Evolutionary conservation across 2,888 invertebrate species (phyloP).

Genomic region (Diogma glabrata): DNA sequence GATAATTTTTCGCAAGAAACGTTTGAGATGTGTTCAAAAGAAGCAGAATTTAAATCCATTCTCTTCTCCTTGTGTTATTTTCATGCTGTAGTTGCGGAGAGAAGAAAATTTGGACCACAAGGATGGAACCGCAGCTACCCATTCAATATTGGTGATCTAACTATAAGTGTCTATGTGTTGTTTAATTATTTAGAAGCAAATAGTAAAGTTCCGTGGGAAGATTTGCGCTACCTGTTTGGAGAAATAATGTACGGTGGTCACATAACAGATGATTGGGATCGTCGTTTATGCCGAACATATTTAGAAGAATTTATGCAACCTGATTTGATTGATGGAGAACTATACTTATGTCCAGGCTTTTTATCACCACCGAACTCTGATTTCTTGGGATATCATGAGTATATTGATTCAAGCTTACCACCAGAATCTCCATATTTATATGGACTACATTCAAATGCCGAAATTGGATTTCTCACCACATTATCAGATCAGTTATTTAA

Average conservation of each 20-base stretch:
- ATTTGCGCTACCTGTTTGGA: constrained; percentile 84
- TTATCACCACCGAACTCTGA: constrained; percentile 79
- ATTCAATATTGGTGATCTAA: constrained; percentile 75
- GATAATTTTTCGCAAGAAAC: constrained; percentile 90
- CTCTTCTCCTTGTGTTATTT: constrained; percentile 87
- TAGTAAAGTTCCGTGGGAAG: constrained; percentile 84
- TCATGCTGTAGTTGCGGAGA: constrained; percentile 86
- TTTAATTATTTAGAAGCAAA: constrained; percentile 86
- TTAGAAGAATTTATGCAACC: constrained; percentile 79
- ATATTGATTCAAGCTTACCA: constrained; percentile 78
- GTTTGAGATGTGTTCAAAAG: constrained; percentile 83
- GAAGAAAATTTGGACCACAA: constrained; percentile 62
- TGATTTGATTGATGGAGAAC: constrained; percentile 77
- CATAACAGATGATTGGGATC: constrained; percentile 94
- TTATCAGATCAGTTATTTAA: constrained; percentile 76
- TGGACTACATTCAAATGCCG: constrained; percentile 88
- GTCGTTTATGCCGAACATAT: constrained; percentile 75
- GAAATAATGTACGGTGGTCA: constrained; percentile 98
- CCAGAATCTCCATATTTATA: constrained; percentile 85
- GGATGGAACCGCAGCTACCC: constrained; percentile 51
- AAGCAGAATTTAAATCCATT: constrained; percentile 84
- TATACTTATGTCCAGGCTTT: constrained; percentile 72
- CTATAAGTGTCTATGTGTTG: constrained; percentile 83
- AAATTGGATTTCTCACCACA: constrained; percentile 84
- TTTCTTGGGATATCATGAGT: constrained; percentile 74